Percentiles rank a stretch among this genome's conserved stretches.
phyloP scores from a whole-genome alignment of 2,797 vertebrate genomes.

The Cuculus canorus region DNA sequence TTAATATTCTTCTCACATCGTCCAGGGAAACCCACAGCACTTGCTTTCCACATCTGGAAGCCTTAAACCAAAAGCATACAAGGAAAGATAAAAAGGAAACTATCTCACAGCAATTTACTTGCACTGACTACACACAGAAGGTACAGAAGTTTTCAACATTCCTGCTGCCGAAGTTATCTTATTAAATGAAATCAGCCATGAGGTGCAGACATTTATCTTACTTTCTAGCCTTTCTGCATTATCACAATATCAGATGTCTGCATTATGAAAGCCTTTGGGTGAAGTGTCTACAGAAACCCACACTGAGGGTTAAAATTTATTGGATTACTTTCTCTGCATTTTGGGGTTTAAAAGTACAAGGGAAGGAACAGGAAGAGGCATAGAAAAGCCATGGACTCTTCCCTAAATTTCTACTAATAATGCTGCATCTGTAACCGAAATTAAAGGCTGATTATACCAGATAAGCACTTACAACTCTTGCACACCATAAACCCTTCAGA shows the following conservation, averaged over 20 bases:
- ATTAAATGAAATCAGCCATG: background rate
- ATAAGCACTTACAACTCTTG: background rate
- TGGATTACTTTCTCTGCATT: background rate
- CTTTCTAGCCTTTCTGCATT: background rate
- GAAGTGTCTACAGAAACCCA: background rate
- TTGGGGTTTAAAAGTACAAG: background rate
- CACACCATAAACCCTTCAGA: background rate
- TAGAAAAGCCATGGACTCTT: background rate
- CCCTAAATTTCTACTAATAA: background rate
- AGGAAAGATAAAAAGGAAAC: background rate
- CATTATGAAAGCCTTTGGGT: background rate
- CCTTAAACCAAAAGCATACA: background rate
- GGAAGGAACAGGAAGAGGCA: background rate
- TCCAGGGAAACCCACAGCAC: conserved; percentile 70
- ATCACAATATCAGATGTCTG: background rate
- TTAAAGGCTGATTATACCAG: background rate
- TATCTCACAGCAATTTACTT: background rate
- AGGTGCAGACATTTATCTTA: background rate
- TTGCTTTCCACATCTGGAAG: conserved; percentile 13
- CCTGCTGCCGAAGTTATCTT: background rate
- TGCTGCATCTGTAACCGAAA: background rate
- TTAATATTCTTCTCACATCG: conserved; percentile 69
- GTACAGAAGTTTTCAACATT: background rate
- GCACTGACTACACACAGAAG: background rate
- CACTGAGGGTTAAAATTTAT: background rate